Percentiles rank a stretch among this genome's conserved stretches.
Evolutionary conservation across 1,140 invertebrate species (phyloP).

Genomic region (Wasmannia auropunctata): DNA sequence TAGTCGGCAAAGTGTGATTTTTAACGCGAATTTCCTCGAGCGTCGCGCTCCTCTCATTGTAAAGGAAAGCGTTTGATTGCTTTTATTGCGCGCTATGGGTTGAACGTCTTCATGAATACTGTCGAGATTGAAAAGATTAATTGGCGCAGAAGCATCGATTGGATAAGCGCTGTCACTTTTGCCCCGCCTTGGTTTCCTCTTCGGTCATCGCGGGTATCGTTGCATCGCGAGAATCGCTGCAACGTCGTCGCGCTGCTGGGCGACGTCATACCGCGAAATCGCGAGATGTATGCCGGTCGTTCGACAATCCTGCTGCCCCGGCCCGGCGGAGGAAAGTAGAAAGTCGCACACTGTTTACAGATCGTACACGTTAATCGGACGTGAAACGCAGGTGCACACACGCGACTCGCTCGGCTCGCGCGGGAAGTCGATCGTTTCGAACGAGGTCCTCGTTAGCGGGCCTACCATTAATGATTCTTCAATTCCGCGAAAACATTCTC

Average conservation of each 20-base stretch:
- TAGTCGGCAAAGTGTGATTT: not conserved
- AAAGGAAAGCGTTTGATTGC: not conserved
- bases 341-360: slow-evolving; percentile 68
- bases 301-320: slow-evolving; percentile 46
- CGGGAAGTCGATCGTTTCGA: slow-evolving; percentile 49
- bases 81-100: not conserved
- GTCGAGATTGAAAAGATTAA: not conserved
- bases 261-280: slow-evolving; percentile 18
- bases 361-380: slow-evolving; percentile 68
- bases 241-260: too few species aligned
- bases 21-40: not conserved
- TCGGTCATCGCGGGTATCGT: slow-evolving; percentile 16
- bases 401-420: slow-evolving; percentile 17
- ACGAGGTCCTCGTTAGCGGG: slow-evolving; percentile 28
- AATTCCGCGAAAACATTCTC: not conserved
- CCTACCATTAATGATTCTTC: not conserved
- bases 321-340: slow-evolving; percentile 70
- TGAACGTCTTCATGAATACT: not conserved
- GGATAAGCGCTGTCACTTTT: slow-evolving; percentile 25
- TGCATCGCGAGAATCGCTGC: slow-evolving; percentile 28
- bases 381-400: slow-evolving; percentile 66
- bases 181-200: not conserved
- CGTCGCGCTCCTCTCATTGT: not conserved
- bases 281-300: slow-evolving; percentile 25
- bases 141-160: not conserved